These are phyloP conservation scores for Rhegmatorhina hoffmannsi DNA, from an alignment of 2,113 vertebrate genomes.

Conservation along the genomic window DNA sequence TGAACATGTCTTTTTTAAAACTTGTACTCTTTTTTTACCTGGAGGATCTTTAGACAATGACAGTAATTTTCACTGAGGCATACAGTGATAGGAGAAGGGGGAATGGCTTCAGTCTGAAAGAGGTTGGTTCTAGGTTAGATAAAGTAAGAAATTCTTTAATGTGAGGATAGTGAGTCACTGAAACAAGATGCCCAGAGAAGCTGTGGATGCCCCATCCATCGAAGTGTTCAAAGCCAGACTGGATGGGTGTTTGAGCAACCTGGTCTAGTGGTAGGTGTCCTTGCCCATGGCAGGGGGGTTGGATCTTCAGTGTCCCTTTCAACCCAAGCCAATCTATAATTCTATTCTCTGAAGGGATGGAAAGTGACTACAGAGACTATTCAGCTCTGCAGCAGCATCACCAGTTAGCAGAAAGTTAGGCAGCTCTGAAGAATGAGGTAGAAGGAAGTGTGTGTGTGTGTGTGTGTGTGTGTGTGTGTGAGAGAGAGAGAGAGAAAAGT, in stretches of 20 bases:
- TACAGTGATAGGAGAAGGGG: neutral
- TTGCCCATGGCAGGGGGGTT: neutral
- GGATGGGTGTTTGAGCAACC: neutral
- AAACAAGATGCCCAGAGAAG: neutral
- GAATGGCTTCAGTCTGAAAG: neutral
- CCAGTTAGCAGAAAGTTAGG: neutral
- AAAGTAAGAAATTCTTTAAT: neutral
- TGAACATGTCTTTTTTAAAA: neutral
- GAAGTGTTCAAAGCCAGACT: neutral
- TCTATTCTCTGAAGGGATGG: neutral
- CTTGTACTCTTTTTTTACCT: neutral
- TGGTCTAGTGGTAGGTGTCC: neutral
- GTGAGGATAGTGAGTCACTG: neutral
- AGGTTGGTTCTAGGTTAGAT: neutral
- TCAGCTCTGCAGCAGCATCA: neutral
- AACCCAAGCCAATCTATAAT: neutral
- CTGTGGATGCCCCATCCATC: neutral
- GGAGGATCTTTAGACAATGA: neutral
- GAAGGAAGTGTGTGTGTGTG: neutral
- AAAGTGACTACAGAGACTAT: neutral
- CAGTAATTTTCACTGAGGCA: neutral
- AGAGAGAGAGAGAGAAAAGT: no score
- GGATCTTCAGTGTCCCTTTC: neutral
- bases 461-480: no score
- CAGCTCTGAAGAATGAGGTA: neutral